Evolutionary conservation across 2,797 vertebrate species (phyloP), one percentile per base, ranked within the genome.

Genomic region (Sphenopsis melanotis): DNA sequence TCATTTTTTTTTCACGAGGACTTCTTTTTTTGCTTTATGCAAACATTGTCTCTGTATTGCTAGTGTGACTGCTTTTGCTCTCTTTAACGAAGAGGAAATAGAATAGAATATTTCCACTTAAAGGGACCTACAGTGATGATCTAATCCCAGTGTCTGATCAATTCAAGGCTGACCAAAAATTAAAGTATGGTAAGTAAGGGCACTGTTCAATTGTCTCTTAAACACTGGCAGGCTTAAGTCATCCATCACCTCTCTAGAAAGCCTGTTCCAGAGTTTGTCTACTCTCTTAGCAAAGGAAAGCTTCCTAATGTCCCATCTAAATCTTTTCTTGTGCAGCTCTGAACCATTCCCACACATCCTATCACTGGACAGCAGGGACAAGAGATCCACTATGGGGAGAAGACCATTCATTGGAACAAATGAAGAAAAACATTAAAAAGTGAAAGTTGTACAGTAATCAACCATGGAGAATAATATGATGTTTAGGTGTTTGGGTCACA

Each of bases 301-400:
- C 8, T 50, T 70, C 47, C 50, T 27, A 9, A 46, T 2, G 5
- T 24, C 24, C 37, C 44, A n/a, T 39, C 27, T 71, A 61, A 87
- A 61, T 6, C 9, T 36, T 10, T 14, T 17, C n/a, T 42, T 21
- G 9, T 0, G 1, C 42, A 75, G 16, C 37, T 76, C 15, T 49
- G 63, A 79, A 56, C 29, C 39, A 47, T n/a, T 88, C 55, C 52
- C 36, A 85, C 2, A 1, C 0, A 0, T 18, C 30, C 30, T 50
- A 9, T 21, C 32, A 26, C 30, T 44, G 47, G 10, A 36, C 22
- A 72, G 10, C 50, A 56, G 26, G 18, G 21, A 77, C 32, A 56
- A 64, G 32, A 86, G 37, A 75, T 9, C 19, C 39, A 27, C 44
- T 23, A 6, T 10, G 22, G 30, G 17, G 26, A 70, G 26, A 83